phyloP scores from a whole-genome alignment of 2,797 vertebrate species.

The Chaetophractus vellerosus region DNA sequence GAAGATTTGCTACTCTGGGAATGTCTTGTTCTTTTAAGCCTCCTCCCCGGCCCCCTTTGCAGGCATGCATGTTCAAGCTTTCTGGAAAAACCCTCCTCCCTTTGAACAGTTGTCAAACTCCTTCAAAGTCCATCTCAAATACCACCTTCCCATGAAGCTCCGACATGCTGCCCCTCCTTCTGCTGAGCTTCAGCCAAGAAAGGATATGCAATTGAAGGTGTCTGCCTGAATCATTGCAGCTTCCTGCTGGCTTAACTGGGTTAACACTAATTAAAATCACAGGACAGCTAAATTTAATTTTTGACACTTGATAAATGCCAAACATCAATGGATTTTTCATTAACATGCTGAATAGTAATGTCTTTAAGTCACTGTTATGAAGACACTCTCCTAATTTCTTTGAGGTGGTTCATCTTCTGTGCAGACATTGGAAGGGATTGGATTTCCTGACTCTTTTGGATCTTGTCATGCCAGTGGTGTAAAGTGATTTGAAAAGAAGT shows the following conservation, averaged over 20 bases:
- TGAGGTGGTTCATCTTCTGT: constrained; percentile 78
- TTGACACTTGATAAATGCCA: constrained; percentile 84
- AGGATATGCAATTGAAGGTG: constrained; percentile 37
- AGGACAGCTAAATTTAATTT: constrained; percentile 77
- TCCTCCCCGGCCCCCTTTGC: background rate
- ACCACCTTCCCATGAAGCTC: background rate
- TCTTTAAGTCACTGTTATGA: constrained; percentile 71
- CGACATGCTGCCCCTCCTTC: background rate
- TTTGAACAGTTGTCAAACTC: constrained; percentile 70
- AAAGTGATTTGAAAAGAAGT: constrained; percentile 63
- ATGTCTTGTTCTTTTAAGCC: constrained; percentile 51
- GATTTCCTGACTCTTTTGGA: constrained; percentile 74
- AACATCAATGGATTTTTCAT: constrained; percentile 80
- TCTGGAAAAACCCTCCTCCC: background rate
- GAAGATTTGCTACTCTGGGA: constrained; percentile 52
- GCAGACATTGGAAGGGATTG: constrained; percentile 70
- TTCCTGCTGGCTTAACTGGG: constrained; percentile 70
- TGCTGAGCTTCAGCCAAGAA: background rate
- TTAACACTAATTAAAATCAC: constrained; percentile 82
- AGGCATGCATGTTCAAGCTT: background rate
- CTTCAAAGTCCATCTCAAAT: constrained; percentile 74
- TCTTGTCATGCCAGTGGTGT: constrained; percentile 67
- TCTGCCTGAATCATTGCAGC: background rate
- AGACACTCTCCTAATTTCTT: constrained; percentile 78
- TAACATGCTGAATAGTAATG: constrained; percentile 69